Evolutionary conservation across 1,140 invertebrate genomes (phyloP), one percentile per base, ranked within the genome.

Genomic region (Sycophaga agraensis): DNA sequence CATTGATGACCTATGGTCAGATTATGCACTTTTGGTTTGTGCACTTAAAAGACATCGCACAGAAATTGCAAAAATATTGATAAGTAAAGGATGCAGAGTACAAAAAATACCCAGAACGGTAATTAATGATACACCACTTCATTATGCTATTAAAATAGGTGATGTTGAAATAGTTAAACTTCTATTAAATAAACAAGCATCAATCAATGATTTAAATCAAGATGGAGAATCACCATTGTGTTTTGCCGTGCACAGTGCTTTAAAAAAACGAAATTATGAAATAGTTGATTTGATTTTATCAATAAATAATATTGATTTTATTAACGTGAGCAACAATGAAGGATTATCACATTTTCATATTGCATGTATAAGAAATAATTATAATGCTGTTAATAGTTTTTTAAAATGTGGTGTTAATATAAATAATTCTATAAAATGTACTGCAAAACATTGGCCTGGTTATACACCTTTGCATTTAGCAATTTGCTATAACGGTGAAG

Each of bases 401-500:
- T 26, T 56, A 28, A 56, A 62, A 34, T 4, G 24, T 6, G 37
- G 37, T 12, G 31, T 62, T 16, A n/a, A 62, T 50, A 43, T 62
- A 21, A 56, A 62, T 24, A 17, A 22, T 35, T 12, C 12, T 26
- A 45, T 62, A 16, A 50, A 48, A 35, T 40, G 28, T 16, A 31
- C 11, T 2, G 45, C 60, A 17, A 42, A 17, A 31, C 24, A 53
- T 8, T 50, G 45, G 34, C 5, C 60, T 40, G 60, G 60, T 12
- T 62, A 49, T 48, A 49, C 60, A 62, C 16, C 60, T 56, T 42
- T 62, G 9, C 60, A 62, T 50, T 62, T 62, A 56, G 60, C 60
- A 40, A 53, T 62, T 49, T 11, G 42, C 6, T 50, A 56, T 35
- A 24, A 56, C 1, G 28, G 45, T 42, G 5, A 42, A 12, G 34